Evolutionary conservation across 2,888 invertebrate species (phyloP), one percentile per base, ranked within the genome.

Genomic region (Clistopyga incitator): DNA sequence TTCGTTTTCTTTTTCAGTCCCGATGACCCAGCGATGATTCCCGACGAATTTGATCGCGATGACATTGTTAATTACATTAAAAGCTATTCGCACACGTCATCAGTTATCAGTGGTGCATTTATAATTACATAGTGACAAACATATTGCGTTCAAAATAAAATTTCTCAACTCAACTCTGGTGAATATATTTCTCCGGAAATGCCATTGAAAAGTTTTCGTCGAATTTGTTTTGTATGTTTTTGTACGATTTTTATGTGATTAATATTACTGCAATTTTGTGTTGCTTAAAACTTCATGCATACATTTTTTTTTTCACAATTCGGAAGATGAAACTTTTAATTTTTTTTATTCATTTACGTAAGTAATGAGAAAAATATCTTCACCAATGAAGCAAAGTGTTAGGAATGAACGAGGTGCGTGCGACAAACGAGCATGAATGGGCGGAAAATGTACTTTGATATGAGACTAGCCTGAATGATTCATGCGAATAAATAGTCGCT

Each of bases 361-460:
- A 38, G 10, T 38, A 10, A 8, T 38, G 0, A 38, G 38, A 38
- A 8, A 38, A 38, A 38, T 38, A 38, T 38, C 10, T 38, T 38
- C 38, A 38, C 38, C 38, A 38, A 56, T 54, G 59, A 77, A 78
- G 56, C 64, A 29, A 52, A 64, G 61, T 81, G 74, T 81, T 84
- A 70, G 38, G 81, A 68, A 84, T 78, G 64, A 81, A 81, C 67
- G 59, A 76, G 20, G 52, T 78, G 82, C 78, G 82, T 82, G 80
- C 80, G 74, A 75, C 61, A 78, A 59, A 80, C 84, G 81, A 78
- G 81, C 65, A 20, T 74, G 54, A 61, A 29, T 18, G 75, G 54
- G 38, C n/a, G 6, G 47, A 52, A n/a, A n/a, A 67, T 18, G 71
- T 65, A 42, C 65, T 75, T 34, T 6, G 25, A 64, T 25, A 25